Percentiles rank a stretch among this genome's conserved stretches.
Evolutionary conservation across 2,888 invertebrate genomes (phyloP).

Genomic region (Aphidoletes aphidimyza): DNA sequence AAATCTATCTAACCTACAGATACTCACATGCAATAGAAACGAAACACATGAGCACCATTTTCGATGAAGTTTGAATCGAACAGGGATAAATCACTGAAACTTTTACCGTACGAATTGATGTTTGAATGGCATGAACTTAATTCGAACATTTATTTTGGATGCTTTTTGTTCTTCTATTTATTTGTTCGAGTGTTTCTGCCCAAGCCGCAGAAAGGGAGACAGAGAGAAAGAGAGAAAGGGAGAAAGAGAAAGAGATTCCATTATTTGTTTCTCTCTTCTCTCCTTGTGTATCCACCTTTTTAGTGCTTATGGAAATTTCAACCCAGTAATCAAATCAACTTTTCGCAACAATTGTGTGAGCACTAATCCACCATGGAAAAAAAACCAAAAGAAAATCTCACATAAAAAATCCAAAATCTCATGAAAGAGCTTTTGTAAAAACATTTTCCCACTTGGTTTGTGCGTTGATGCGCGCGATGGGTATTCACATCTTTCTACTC

Average conservation of each 20-base stretch:
- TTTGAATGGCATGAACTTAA: conserved; percentile 1
- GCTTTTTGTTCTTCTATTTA: neutral
- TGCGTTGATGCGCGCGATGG: too few relatives aligned
- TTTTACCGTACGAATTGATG: neutral
- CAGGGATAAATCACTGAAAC: conserved; percentile 18
- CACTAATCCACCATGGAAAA: too few relatives aligned
- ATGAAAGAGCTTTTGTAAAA: too few relatives aligned
- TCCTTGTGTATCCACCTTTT: too few relatives aligned
- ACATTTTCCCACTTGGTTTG: too few relatives aligned
- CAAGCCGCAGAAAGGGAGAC: too few relatives aligned
- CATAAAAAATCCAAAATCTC: too few relatives aligned
- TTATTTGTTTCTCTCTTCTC: neutral
- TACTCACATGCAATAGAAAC: neutral
- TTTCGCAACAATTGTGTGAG: too few relatives aligned
- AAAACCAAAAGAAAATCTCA: too few relatives aligned
- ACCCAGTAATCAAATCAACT: conserved; percentile 24
- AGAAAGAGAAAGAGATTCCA: too few relatives aligned
- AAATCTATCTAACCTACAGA: neutral
- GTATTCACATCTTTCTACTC: too few relatives aligned
- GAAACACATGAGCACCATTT: neutral
- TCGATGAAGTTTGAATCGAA: neutral
- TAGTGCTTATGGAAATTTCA: neutral
- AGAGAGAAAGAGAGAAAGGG: too few relatives aligned
- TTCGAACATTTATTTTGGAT: neutral
- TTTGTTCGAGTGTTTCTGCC: neutral